Conservation (phyloP, 2,797 vertebrate genomes). For the Potorous gilbertii region DNA sequence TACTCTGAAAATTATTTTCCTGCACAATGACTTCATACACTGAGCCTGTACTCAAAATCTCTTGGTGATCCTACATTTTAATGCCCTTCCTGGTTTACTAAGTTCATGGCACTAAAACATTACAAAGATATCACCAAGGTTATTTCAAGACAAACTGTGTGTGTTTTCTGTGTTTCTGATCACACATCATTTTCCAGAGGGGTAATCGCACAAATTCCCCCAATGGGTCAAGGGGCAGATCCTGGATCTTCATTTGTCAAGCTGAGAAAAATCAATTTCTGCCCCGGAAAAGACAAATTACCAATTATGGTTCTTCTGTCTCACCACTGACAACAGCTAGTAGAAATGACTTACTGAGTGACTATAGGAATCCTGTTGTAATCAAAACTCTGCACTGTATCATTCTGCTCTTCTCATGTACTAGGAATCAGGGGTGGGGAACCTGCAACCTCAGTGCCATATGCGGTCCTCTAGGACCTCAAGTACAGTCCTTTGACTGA, state of each 20-base stretch:
- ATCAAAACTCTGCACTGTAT: neutral
- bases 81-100: neutral
- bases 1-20: neutral
- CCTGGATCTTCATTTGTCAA: conserved; percentile 35
- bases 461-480: too few relatives aligned
- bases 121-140: neutral
- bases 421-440: too few relatives aligned
- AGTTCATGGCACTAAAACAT: neutral
- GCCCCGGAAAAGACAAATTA: conserved; percentile 24
- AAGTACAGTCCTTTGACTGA: too few relatives aligned
- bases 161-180: neutral
- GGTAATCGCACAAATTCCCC: neutral
- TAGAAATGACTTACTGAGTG: neutral
- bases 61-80: neutral
- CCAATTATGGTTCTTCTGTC: neutral
- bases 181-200: neutral
- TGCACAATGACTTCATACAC: neutral
- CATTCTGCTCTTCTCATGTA: neutral
- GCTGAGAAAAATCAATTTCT: conserved; percentile 16
- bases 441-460: too few relatives aligned
- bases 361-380: neutral
- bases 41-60: neutral
- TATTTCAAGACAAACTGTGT: neutral
- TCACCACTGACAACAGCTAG: neutral
- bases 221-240: neutral